phyloP scores from a whole-genome alignment of 1,140 invertebrate genomes.

The Panulirus ornatus region DNA sequence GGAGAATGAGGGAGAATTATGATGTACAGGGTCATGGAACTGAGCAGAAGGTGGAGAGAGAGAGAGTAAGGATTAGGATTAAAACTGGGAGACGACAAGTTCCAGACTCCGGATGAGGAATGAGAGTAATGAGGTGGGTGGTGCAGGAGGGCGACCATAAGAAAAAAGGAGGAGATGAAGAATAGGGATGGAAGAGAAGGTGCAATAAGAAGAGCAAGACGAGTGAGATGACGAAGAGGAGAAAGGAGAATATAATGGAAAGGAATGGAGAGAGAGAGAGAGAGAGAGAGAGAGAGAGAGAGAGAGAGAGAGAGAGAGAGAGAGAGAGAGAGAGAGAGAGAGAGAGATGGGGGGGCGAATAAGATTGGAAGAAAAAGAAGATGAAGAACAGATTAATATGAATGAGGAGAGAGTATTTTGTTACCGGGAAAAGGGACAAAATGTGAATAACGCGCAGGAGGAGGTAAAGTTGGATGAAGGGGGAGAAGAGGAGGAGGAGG shows the following conservation, averaged over 20 bases:
- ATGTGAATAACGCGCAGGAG: too few species aligned
- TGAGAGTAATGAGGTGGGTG: neutral
- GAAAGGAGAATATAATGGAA: neutral
- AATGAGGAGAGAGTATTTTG: neutral
- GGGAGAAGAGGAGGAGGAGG: too few species aligned
- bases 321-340: neutral
- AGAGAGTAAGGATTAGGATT: neutral
- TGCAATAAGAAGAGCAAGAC: neutral
- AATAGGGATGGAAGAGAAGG: too few species aligned
- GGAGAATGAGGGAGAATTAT: neutral
- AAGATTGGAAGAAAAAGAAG: neutral
- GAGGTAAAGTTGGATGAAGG: too few species aligned
- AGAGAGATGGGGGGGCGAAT: neutral
- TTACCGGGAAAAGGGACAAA: too few species aligned
- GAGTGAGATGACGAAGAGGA: neutral
- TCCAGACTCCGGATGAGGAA: neutral
- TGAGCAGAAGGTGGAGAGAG: neutral
- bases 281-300: neutral
- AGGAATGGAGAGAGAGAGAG: neutral
- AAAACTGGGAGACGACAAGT: neutral
- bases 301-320: neutral
- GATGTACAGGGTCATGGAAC: neutral
- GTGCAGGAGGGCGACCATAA: neutral
- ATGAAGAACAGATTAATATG: too few species aligned
- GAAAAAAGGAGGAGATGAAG: neutral